These are phyloP conservation scores for Teinopalpus imperialis DNA, from an alignment of 2,888 invertebrate species.

Conservation along the genomic window DNA sequence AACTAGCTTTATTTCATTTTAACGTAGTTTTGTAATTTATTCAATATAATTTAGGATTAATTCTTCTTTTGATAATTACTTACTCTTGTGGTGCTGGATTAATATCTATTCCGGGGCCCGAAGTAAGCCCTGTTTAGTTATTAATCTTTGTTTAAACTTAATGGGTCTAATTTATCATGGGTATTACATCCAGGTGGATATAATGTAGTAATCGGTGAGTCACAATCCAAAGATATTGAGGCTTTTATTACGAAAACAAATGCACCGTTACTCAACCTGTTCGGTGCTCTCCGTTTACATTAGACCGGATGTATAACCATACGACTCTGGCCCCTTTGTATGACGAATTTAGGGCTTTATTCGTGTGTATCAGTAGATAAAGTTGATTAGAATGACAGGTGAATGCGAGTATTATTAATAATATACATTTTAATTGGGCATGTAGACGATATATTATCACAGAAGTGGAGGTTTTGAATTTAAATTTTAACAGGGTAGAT, in stretches of 20 bases:
- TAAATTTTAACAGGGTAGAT: conserved; percentile 37
- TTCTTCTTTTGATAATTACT: too few species aligned
- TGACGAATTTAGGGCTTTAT: conserved; percentile 33
- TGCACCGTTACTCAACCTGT: conserved; percentile 63
- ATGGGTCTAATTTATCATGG: conserved; percentile 73
- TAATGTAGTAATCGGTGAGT: conserved; percentile 70
- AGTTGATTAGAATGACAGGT: conserved; percentile 57
- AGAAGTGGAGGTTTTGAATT: conserved; percentile 35
- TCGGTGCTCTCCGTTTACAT: conserved; percentile 41
- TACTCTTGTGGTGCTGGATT: conserved; percentile 39
- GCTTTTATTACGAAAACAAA: conserved; percentile 69
- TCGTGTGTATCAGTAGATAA: conserved; percentile 22
- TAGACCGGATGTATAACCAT: conserved; percentile 29
- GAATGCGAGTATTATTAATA: conserved; percentile 57
- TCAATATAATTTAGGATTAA: too few species aligned
- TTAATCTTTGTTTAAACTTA: conserved; percentile 78
- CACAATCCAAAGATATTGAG: conserved; percentile 55
- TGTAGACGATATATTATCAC: conserved; percentile 43
- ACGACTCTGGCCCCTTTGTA: conserved; percentile 37
- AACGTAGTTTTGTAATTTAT: too few species aligned
- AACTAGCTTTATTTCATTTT: too few species aligned
- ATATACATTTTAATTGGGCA: conserved; percentile 63
- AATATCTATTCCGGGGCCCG: conserved; percentile 39
- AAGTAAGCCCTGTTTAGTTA: conserved; percentile 43
- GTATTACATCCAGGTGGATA: conserved; percentile 70